Evolutionary conservation across 2,888 invertebrate genomes (phyloP), one percentile per base, ranked within the genome.

Genomic region (Melolontha melolontha): DNA sequence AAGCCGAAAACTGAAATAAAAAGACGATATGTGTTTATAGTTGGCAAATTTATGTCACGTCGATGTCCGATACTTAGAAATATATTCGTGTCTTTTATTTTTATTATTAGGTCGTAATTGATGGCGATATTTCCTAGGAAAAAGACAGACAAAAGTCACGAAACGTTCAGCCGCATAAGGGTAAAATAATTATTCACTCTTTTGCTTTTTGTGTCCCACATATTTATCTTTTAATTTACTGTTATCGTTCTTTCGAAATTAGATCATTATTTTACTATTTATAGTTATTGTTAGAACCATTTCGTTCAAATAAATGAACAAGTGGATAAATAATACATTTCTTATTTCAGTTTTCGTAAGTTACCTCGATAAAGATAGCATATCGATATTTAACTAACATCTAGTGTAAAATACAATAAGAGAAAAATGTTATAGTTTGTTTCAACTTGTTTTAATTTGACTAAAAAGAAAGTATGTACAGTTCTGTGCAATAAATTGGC

Each of bases 1-100:
- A 92, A 84, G 16, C 91, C 91, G 82, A 92, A 92, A 90, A 91
- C 92, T 92, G 85, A 14, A 83, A 84, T 71, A 73, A 68, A 73
- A 69, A 68, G 54, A 65, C 54, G 71, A 70, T 57, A 50, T 50
- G 44, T 67, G 49, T 64, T 64, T 54, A 54, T 52, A 54, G 64
- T 54, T 17, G 29, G 34, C 42, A 52, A 52, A 52, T 42, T 41
- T 64, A 42, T 64, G 51, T 52, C 40, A 16, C 47, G 54, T 64
- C 52, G 44, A 54, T 64, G 54, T 52, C 54, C 54, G 54, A 64
- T 64, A 64, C 34, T 34, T 44, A 40, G 68, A 34, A 14, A 70
- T 66, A 69, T 51, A 69, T 71, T 69, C 69, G 71, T 72, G 71
- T 70, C 70, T 57, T 70, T 67, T 70, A 70, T 73, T 70, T 71